Conservation (phyloP, 2,113 vertebrate species). For the Dicrurus megarhynchus region DNA sequence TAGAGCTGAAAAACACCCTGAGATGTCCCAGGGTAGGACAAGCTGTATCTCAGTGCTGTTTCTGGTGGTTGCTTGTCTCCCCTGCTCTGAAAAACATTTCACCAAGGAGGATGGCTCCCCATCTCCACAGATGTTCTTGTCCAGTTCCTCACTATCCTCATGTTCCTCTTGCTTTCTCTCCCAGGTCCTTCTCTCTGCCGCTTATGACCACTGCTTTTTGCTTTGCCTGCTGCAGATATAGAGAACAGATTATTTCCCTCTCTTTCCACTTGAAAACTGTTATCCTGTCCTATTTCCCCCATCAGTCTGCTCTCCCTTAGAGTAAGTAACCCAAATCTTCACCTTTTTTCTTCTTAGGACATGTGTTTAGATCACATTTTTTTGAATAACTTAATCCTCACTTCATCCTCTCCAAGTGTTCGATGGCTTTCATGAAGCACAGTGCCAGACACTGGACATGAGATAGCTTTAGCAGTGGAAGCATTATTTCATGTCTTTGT, state of each 20-base stretch:
- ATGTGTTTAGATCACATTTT: background rate
- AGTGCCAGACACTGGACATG: background rate
- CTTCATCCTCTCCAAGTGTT: background rate
- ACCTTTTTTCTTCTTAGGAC: background rate
- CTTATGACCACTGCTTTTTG: background rate
- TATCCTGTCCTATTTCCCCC: background rate
- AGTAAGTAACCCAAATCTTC: background rate
- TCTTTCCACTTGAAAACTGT: background rate
- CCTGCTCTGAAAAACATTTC: background rate
- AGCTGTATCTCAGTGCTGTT: background rate
- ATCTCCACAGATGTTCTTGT: background rate
- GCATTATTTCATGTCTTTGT: background rate
- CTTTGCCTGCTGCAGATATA: background rate
- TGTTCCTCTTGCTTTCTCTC: background rate
- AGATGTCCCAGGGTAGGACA: background rate
- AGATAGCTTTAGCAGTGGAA: background rate
- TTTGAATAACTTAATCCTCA: background rate
- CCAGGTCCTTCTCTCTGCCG: background rate
- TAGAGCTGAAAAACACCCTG: background rate
- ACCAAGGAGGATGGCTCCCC: background rate
- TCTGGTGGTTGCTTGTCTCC: background rate
- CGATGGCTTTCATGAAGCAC: background rate
- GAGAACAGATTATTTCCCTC: background rate
- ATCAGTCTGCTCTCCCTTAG: background rate
- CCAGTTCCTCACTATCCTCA: background rate